phyloP scores from a whole-genome alignment of 1,140 invertebrate genomes.

The Drosophila elegans region DNA sequence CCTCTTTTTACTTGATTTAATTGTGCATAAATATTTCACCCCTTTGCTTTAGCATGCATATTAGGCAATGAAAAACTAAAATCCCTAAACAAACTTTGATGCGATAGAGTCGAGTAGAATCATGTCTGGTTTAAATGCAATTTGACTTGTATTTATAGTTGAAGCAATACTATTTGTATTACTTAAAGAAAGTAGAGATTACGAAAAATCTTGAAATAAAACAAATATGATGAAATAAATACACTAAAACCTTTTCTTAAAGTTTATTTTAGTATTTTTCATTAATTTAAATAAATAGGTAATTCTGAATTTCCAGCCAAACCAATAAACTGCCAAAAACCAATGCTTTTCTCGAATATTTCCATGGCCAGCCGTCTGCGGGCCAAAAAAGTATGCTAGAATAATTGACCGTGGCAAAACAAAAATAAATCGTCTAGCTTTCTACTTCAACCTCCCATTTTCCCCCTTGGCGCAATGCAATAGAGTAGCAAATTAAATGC shows the following conservation, averaged over 20 bases:
- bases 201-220: too few species aligned
- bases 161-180: too few species aligned
- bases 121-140: slow-evolving; percentile 29
- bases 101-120: not conserved
- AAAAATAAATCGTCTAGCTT: slow-evolving; percentile 15
- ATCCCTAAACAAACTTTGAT: slow-evolving; percentile 25
- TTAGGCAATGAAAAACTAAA: slow-evolving; percentile 39
- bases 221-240: not conserved
- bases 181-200: too few species aligned
- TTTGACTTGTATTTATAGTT: slow-evolving; percentile 39
- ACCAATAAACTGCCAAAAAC: slow-evolving; percentile 4
- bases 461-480: slow-evolving; percentile 4
- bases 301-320: too few species aligned
- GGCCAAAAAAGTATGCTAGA: slow-evolving; percentile 32
- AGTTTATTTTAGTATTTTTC: too few species aligned
- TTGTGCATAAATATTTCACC: slow-evolving; percentile 82
- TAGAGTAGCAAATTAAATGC: slow-evolving; percentile 62
- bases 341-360: slow-evolving; percentile 11
- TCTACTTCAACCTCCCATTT: not conserved
- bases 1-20: slow-evolving; percentile 76
- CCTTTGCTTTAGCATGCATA: slow-evolving; percentile 66
- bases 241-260: too few species aligned
- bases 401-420: slow-evolving; percentile 22
- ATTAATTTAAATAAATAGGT: too few species aligned
- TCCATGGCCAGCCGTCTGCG: not conserved